These are phyloP conservation scores for Vipera latastei DNA, from an alignment of 2,797 vertebrate genomes.

Conservation along the genomic window DNA sequence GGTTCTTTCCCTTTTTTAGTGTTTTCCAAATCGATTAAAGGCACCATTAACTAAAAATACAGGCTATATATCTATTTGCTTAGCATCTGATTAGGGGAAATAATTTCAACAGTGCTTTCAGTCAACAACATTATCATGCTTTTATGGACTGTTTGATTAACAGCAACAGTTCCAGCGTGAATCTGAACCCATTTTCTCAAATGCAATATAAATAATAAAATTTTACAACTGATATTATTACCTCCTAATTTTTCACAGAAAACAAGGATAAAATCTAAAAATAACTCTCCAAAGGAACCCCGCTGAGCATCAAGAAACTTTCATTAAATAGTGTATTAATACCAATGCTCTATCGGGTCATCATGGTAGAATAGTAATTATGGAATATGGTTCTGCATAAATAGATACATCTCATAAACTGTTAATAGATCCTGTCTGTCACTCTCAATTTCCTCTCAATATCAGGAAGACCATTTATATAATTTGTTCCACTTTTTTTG, in stretches of 20 bases:
- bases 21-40: conserved; percentile 14
- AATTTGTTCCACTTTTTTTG: conserved; percentile 64
- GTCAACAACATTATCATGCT: conserved; percentile 52
- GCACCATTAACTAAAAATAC: conserved; percentile 35
- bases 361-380: conserved; percentile 64
- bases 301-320: conserved; percentile 66
- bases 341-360: conserved; percentile 69
- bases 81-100: conserved; percentile 47
- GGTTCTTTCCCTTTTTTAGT: neutral
- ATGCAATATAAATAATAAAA: conserved; percentile 61
- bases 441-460: conserved; percentile 63
- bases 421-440: conserved; percentile 64
- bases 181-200: conserved; percentile 48
- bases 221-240: conserved; percentile 61
- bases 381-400: conserved; percentile 66
- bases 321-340: conserved; percentile 67
- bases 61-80: conserved; percentile 46
- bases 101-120: conserved; percentile 56
- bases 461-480: conserved; percentile 72
- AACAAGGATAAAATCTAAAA: conserved; percentile 59
- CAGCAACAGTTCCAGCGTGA: conserved; percentile 45
- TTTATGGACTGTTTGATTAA: conserved; percentile 52
- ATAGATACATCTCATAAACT: conserved; percentile 67
- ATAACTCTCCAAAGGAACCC: conserved; percentile 65
- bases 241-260: conserved; percentile 53